phyloP scores from a whole-genome alignment of 2,797 vertebrate genomes.

The Emys orbicularis region DNA sequence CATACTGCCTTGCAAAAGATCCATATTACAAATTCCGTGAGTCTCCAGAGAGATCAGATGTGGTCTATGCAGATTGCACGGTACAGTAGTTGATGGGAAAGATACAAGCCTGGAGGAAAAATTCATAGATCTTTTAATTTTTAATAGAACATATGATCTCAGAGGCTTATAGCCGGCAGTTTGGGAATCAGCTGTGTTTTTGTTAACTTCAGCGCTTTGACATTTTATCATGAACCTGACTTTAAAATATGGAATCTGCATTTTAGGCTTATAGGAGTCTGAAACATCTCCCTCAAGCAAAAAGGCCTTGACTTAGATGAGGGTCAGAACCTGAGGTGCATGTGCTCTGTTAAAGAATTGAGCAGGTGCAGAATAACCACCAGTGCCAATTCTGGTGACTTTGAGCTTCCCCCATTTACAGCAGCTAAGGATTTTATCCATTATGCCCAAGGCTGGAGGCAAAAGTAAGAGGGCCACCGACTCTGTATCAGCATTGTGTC shows the following conservation, averaged over 20 bases:
- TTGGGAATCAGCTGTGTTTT: neutral
- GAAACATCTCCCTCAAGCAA: neutral
- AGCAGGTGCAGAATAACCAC: neutral
- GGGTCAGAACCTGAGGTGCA: neutral
- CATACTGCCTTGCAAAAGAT: constrained; percentile 7
- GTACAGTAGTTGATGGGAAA: constrained; percentile 29
- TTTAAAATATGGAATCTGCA: neutral
- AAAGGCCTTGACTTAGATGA: neutral
- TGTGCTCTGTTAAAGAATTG: neutral
- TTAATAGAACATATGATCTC: constrained; percentile 36
- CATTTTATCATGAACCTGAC: neutral
- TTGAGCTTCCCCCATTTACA: neutral
- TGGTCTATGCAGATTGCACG: neutral
- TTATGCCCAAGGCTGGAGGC: neutral
- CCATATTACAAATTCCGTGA: constrained; percentile 31
- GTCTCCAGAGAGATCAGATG: neutral
- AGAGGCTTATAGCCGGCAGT: neutral
- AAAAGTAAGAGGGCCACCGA: neutral
- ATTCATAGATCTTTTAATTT: neutral
- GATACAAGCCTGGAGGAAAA: constrained; percentile 3
- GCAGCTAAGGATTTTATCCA: neutral
- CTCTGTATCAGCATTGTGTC: neutral
- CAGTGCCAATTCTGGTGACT: neutral
- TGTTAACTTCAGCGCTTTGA: neutral
- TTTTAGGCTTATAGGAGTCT: neutral